A percentile compares a stretch with the other conserved stretches of the same genome.
These are phyloP conservation scores for Drosophila nikananu DNA, from an alignment of 1,140 invertebrate genomes.

Conservation along the genomic window DNA sequence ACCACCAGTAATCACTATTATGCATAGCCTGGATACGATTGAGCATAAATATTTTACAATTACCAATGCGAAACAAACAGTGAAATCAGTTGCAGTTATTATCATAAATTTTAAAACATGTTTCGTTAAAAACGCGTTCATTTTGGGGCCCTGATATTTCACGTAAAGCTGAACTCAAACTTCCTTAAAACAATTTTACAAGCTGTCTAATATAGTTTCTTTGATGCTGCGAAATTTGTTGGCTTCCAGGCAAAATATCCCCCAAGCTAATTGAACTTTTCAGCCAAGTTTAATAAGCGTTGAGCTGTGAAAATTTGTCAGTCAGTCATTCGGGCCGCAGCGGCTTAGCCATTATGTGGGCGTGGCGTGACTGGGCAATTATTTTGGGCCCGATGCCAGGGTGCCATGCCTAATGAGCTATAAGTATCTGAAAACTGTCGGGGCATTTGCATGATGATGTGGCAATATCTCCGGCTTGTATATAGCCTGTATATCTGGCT, in stretches of 20 bases:
- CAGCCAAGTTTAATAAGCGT: constrained; percentile 58
- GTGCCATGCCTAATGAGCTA: constrained; percentile 72
- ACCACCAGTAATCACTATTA: too few species aligned
- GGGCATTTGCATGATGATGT: constrained; percentile 56
- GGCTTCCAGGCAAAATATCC: background rate
- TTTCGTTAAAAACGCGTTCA: background rate
- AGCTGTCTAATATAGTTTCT: background rate
- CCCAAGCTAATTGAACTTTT: constrained; percentile 54
- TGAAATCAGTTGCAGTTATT: background rate
- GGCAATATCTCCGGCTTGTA: constrained; percentile 38
- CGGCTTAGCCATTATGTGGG: constrained; percentile 50
- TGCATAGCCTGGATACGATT: too few species aligned
- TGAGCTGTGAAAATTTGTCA: constrained; percentile 67
- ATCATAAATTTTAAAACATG: background rate
- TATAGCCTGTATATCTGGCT: constrained; percentile 35
- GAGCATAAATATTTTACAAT: too few species aligned
- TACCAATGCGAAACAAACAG: background rate
- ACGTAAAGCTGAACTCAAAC: background rate
- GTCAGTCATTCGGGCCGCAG: constrained; percentile 35
- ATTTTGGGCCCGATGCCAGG: constrained; percentile 31
- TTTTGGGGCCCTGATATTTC: too few species aligned
- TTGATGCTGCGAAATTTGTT: background rate
- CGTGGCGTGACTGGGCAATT: constrained; percentile 67
- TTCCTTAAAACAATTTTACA: background rate
- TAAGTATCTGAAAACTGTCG: constrained; percentile 71